These are phyloP conservation scores for Brachypteracias leptosomus DNA, from an alignment of 2,113 vertebrate species.

Conservation along the genomic window DNA sequence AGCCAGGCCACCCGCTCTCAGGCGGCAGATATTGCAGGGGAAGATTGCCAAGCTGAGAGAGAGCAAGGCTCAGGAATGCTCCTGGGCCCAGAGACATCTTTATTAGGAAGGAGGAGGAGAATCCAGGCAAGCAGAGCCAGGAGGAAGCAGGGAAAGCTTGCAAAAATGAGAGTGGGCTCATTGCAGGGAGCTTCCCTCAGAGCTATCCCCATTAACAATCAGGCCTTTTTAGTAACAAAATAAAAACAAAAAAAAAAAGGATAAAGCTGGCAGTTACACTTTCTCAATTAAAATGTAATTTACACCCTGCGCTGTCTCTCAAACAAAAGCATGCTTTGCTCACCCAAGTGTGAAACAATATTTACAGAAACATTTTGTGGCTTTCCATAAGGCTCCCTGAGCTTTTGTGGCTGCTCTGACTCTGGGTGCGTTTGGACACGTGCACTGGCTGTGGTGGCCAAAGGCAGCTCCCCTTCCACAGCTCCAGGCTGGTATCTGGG, in stretches of 20 bases:
- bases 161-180: background rate
- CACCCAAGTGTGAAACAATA: conserved; percentile 41
- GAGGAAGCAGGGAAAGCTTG: background rate
- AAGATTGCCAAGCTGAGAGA: background rate
- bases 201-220: background rate
- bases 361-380: conserved; percentile 48
- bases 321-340: conserved; percentile 47
- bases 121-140: background rate
- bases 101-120: background rate
- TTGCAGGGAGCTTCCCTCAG: background rate
- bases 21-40: background rate
- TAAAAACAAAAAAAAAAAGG: background rate
- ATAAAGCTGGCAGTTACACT: conserved; percentile 14
- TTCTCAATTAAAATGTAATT: conserved; percentile 57
- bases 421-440: accelerated
- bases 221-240: background rate
- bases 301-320: conserved; percentile 23
- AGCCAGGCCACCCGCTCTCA: background rate
- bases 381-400: background rate
- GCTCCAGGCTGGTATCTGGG: background rate
- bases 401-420: background rate
- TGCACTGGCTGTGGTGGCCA: background rate
- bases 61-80: background rate
- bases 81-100: background rate
- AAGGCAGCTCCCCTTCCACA: background rate